Percentiles rank a stretch among this genome's conserved stretches.
phyloP scores from a whole-genome alignment of 2,888 invertebrate species.

The Mimachlamys varia region DNA sequence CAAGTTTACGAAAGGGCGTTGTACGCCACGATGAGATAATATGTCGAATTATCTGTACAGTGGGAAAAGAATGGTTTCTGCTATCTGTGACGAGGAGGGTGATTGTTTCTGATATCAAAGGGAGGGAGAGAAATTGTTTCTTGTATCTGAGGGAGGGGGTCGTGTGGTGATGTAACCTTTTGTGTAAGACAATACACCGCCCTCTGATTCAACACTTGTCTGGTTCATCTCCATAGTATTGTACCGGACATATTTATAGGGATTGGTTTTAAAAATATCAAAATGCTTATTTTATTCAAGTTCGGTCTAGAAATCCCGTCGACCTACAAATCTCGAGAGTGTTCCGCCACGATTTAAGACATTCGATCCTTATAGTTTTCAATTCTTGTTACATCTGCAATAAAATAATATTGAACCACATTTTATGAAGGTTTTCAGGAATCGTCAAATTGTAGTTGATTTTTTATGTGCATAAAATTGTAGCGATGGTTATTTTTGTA shows the following conservation, averaged over 20 bases:
- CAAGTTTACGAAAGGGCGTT: neutral
- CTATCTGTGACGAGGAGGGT: constrained; percentile 1
- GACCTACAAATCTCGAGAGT: no score
- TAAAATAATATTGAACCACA: no score
- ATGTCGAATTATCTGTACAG: neutral
- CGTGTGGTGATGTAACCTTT: neutral
- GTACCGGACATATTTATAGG: neutral
- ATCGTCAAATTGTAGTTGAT: no score
- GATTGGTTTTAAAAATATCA: neutral
- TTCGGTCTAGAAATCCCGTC: neutral
- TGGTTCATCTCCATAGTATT: neutral
- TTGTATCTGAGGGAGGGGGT: neutral
- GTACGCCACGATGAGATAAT: neutral
- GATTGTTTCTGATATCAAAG: neutral
- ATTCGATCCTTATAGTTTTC: no score
- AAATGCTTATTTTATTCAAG: neutral
- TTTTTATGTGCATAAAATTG: no score
- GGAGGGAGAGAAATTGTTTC: constrained; percentile 21
- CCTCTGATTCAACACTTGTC: constrained; percentile 12
- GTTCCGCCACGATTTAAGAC: no score
- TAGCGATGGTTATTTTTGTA: no score
- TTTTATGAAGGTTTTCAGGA: no score
- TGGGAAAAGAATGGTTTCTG: neutral
- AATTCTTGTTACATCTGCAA: no score
- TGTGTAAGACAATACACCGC: neutral